These are phyloP conservation scores for Darevskia nairensis DNA, from an alignment of 2,797 vertebrate genomes.

Conservation along the genomic window DNA sequence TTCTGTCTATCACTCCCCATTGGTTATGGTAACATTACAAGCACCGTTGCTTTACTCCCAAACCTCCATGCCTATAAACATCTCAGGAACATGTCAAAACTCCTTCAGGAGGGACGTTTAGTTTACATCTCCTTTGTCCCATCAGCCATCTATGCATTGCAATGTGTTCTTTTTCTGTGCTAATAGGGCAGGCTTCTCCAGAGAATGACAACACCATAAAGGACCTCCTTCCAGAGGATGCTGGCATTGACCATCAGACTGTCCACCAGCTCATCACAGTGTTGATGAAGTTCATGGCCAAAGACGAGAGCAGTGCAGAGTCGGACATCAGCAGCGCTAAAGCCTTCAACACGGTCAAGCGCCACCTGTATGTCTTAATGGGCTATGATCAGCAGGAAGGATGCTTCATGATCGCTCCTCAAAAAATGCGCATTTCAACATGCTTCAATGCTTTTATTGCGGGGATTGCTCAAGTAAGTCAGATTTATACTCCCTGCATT, in stretches of 20 bases:
- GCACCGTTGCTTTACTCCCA: no score
- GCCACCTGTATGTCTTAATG: conserved; percentile 94
- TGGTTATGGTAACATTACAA: no score
- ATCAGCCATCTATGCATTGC: neutral
- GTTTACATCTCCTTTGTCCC: neutral
- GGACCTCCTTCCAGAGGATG: conserved; percentile 95
- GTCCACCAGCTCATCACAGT: conserved; percentile 98
- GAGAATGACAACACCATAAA: conserved; percentile 92
- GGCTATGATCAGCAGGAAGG: conserved; percentile 98
- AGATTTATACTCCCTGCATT: neutral
- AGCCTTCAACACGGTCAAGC: conserved; percentile 98
- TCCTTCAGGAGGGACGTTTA: neutral
- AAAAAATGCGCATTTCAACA: conserved; percentile 97
- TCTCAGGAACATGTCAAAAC: neutral
- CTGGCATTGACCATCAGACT: conserved; percentile 97
- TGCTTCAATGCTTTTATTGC: conserved; percentile 99
- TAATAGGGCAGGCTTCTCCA: conserved; percentile 85
- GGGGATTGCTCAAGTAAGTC: conserved; percentile 93
- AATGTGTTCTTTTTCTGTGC: conserved; percentile 45
- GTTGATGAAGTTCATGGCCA: conserved; percentile 99
- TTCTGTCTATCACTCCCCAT: no score
- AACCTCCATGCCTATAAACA: no score
- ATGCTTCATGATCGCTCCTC: conserved; percentile 98
- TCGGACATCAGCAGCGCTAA: conserved; percentile 96
- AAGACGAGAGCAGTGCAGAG: conserved; percentile 96